Conservation (phyloP, 2,888 invertebrate species). For the Sarcophaga caerulescens region DNA sequence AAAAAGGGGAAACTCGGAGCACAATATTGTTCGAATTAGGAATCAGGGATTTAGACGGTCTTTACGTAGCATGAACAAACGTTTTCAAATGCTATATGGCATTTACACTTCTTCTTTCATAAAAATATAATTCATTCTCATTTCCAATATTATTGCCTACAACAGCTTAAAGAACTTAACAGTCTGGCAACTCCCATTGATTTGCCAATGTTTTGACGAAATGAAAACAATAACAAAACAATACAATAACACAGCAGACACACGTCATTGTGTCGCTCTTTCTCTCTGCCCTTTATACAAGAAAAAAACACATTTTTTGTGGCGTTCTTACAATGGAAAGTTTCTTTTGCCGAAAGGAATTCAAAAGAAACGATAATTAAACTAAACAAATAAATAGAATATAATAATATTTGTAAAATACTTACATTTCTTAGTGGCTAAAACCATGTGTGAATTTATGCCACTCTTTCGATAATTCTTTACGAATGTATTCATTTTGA, state of each 20-base stretch:
- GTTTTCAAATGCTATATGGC: too few relatives aligned
- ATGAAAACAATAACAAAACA: conserved; percentile 40
- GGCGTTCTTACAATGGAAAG: conserved; percentile 34
- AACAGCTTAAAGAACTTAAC: background rate
- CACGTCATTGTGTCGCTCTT: conserved; percentile 27
- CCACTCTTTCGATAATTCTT: conserved; percentile 51
- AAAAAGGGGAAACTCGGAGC: too few relatives aligned
- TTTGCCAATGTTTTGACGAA: conserved; percentile 4
- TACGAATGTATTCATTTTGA: conserved; percentile 55
- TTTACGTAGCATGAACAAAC: too few relatives aligned
- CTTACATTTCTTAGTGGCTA: conserved; percentile 60
- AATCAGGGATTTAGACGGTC: too few relatives aligned
- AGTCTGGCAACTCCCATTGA: conserved; percentile 25
- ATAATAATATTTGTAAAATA: background rate
- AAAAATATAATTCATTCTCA: background rate
- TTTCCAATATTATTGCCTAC: background rate
- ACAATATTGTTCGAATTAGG: too few relatives aligned
- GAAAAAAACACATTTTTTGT: background rate
- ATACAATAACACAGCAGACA: conserved; percentile 31
- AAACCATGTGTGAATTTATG: conserved; percentile 40
- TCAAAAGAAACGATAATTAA: background rate
- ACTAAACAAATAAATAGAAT: background rate
- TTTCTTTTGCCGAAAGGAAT: conserved; percentile 1
- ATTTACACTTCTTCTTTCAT: background rate
- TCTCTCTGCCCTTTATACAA: background rate